These are phyloP conservation scores for Capitella teleta DNA, from an alignment of 1,140 invertebrate genomes.

Conservation along the genomic window DNA sequence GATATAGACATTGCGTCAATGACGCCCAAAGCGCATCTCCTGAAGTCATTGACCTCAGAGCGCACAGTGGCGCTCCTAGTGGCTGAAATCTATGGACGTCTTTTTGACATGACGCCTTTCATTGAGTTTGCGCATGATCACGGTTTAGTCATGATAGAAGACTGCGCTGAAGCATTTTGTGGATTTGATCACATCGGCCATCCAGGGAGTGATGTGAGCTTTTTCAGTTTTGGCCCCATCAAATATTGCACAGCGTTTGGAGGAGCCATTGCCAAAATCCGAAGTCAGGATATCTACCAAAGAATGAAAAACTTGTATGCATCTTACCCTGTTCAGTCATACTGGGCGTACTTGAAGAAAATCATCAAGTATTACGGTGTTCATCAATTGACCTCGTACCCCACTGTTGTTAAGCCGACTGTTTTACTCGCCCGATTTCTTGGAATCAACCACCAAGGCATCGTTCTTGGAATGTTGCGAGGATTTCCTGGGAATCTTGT, in stretches of 20 bases:
- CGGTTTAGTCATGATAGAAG: slow-evolving; percentile 33
- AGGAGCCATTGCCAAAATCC: slow-evolving; percentile 36
- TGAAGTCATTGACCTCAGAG: slow-evolving; percentile 28
- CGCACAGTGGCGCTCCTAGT: slow-evolving; percentile 37
- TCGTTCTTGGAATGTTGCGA: slow-evolving; percentile 25
- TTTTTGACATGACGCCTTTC: slow-evolving; percentile 27
- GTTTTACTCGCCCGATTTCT: slow-evolving; percentile 20
- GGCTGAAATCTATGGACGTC: slow-evolving; percentile 38
- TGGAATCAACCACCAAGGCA: slow-evolving; percentile 26
- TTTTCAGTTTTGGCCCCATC: slow-evolving; percentile 42
- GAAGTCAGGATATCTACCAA: slow-evolving; percentile 20
- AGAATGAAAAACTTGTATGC: slow-evolving; percentile 24
- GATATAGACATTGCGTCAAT: slow-evolving; percentile 37
- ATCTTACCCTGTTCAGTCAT: slow-evolving; percentile 23
- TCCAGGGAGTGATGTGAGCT: slow-evolving; percentile 27
- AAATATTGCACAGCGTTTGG: slow-evolving; percentile 40
- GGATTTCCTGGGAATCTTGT: slow-evolving; percentile 35
- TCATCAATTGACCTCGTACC: slow-evolving; percentile 25
- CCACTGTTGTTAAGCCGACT: slow-evolving; percentile 20
- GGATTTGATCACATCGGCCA: slow-evolving; percentile 35
- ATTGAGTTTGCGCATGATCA: slow-evolving; percentile 27
- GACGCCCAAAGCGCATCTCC: slow-evolving; percentile 27
- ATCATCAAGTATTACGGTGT: slow-evolving; percentile 28
- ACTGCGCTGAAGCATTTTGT: slow-evolving; percentile 39
- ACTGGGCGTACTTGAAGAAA: slow-evolving; percentile 31